phyloP scores from a whole-genome alignment of 2,113 vertebrate genomes.

The Solenodon paradoxus region DNA sequence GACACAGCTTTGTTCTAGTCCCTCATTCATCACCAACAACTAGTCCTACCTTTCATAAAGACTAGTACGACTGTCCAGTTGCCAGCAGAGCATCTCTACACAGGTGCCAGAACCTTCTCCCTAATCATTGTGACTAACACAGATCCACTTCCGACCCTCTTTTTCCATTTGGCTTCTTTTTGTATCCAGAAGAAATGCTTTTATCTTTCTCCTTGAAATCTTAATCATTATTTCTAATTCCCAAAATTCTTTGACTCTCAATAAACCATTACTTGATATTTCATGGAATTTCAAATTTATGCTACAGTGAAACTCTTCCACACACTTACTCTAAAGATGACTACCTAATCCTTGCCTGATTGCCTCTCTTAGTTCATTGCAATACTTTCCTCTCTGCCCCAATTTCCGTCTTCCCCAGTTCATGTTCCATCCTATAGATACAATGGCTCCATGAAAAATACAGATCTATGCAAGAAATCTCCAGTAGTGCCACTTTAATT shows the following conservation, averaged over 20 bases:
- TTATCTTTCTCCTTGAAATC: background rate
- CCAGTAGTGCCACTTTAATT: background rate
- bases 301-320: background rate
- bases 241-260: background rate
- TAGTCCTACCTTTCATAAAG: background rate
- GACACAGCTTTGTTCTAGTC: background rate
- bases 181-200: background rate
- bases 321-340: background rate
- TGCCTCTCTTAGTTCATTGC: background rate
- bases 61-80: background rate
- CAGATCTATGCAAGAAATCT: background rate
- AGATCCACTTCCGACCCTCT: background rate
- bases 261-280: background rate
- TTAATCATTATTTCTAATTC: background rate
- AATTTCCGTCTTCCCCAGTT: background rate
- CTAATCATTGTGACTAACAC: background rate
- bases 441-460: background rate
- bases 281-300: background rate
- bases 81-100: rapidly evolving
- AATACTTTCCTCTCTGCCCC: background rate
- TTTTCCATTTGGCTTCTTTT: background rate
- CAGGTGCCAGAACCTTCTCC: background rate
- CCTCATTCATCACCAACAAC: background rate
- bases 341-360: background rate
- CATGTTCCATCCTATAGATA: background rate